Base-by-base conservation (phyloP, 1,140 invertebrate genomes). In the Eupeodes corollae region DNA sequence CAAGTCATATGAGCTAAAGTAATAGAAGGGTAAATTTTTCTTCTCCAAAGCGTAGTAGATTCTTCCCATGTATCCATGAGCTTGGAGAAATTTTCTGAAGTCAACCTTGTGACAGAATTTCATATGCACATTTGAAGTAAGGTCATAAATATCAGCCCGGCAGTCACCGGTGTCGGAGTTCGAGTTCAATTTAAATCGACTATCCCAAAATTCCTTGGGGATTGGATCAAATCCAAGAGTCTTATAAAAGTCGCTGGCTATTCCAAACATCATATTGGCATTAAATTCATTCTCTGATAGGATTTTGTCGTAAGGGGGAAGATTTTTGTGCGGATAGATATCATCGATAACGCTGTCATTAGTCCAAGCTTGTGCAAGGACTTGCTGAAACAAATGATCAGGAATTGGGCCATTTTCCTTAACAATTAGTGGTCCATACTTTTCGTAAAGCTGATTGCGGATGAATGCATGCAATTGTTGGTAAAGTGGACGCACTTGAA, bases 341-440 rank as follows among this genome's bases (percentile, higher is more conserved):
- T 34, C 16, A 16, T 18, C 31, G 18, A 47, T 21, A 14, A 47
- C 13, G 15, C 46, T 42, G 13, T 41, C 19, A 8, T 33, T 32
- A 6, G 15, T 42, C 85, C 85, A 89, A 0, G 69, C 68, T 61
- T 89, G 84, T 0, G 79, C 79, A 83, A 84, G 87, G 79, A 89
- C 83, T 56, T 49, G 46, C 49, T 50, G 55, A 15, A 56, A 41
- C n/a, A 59, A 19, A 48, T 63, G 57, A 6, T 58, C 52, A 1
- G 52, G 57, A 16, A 59, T 55, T 2, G 53, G 42, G 6, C 47
- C 53, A 34, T 54, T 46, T 26, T 14, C 11, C 12, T 44, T 38
- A 26, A 48, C 38, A 15, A 59, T 33, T 18, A 44, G 21, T 31
- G 50, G 43, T 33, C 68, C 68, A 53, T 72, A 73, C 14, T 46